Conservation (phyloP, 2,888 invertebrate species). For the Lasiommata megera region DNA sequence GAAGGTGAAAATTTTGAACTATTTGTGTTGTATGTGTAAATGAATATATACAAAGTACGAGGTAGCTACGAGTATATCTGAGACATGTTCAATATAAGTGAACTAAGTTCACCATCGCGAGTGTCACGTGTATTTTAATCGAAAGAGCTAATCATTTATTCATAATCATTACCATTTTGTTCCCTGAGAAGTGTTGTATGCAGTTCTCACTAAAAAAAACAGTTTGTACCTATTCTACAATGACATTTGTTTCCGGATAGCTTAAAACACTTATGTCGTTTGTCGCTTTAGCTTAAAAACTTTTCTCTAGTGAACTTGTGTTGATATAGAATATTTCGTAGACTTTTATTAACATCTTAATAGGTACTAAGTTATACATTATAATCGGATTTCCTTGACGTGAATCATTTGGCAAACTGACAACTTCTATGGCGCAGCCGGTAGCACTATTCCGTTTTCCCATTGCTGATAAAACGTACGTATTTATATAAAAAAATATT, state of each 20-base stretch:
- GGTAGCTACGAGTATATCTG: too few relatives aligned
- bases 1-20: too few relatives aligned
- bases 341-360: not conserved
- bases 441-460: too few relatives aligned
- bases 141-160: not conserved
- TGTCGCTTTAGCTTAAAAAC: not conserved
- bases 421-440: too few relatives aligned
- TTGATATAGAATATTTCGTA: not conserved
- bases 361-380: not conserved
- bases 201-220: not conserved
- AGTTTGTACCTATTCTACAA: not conserved
- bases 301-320: not conserved
- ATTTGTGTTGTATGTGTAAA: too few relatives aligned
- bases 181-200: not conserved
- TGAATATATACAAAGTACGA: too few relatives aligned
- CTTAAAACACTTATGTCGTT: not conserved
- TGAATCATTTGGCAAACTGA: not conserved
- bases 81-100: too few relatives aligned
- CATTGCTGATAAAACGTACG: too few relatives aligned
- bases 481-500: too few relatives aligned
- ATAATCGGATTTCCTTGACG: not conserved
- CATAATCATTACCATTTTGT: constrained; percentile 1
- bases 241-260: constrained; percentile 3
- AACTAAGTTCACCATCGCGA: too few relatives aligned
- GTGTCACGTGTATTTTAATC: not conserved